Conservation (phyloP, 2,888 invertebrate genomes). For the Myathropa florea region DNA sequence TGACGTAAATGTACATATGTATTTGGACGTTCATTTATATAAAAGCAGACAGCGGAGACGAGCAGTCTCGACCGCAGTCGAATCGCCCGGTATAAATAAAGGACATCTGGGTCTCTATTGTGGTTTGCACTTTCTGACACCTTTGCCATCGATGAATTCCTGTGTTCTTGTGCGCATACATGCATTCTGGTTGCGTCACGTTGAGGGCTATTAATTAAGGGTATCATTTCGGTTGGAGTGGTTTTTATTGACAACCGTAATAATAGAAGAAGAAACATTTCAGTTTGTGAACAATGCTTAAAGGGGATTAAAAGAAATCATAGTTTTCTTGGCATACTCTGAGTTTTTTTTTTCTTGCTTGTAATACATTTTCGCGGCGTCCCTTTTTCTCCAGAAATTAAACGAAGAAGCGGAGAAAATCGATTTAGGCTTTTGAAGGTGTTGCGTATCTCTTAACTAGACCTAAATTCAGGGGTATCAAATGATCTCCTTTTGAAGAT, state of each 20-base stretch:
- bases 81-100: slow-evolving; percentile 20
- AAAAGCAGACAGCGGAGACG: slow-evolving; percentile 15
- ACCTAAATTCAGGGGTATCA: slow-evolving; percentile 19
- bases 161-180: slow-evolving; percentile 45
- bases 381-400: neutral
- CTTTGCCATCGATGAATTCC: slow-evolving; percentile 46
- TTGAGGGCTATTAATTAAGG: slow-evolving; percentile 68
- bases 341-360: slow-evolving; percentile 1
- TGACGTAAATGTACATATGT: neutral
- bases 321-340: slow-evolving; percentile 17
- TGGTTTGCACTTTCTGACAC: slow-evolving; percentile 71
- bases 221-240: slow-evolving; percentile 68
- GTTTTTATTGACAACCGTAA: slow-evolving; percentile 69
- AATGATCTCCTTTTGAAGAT: neutral
- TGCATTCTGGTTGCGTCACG: slow-evolving; percentile 69
- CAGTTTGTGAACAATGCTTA: slow-evolving; percentile 47
- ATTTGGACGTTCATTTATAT: slow-evolving; percentile 2
- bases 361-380: neutral
- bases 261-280: slow-evolving; percentile 63
- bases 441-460: slow-evolving; percentile 47
- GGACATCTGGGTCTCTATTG: slow-evolving; percentile 67
- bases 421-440: slow-evolving; percentile 49
- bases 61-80: slow-evolving; percentile 50
- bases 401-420: slow-evolving; percentile 37
- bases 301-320: slow-evolving; percentile 29